These are phyloP conservation scores for Zaprionus inermis DNA, from an alignment of 1,140 invertebrate genomes.

Conservation along the genomic window DNA sequence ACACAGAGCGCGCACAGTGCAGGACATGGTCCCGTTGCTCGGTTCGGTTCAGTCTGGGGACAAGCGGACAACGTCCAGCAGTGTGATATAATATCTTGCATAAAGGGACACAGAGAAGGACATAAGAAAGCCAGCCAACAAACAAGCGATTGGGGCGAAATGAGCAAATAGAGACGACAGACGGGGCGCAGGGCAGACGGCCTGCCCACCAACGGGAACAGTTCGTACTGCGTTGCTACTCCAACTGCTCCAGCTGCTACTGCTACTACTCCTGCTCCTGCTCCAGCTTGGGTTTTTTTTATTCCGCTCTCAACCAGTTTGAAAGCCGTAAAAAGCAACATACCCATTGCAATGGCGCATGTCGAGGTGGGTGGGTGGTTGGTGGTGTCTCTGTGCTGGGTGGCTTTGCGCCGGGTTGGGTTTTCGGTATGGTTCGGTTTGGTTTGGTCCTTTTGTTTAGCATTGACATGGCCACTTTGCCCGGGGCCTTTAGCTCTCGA, in stretches of 20 bases:
- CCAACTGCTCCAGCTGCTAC: neutral
- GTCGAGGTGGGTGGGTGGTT: conserved; percentile 31
- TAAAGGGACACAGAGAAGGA: conserved; percentile 72
- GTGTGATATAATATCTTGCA: conserved; percentile 80
- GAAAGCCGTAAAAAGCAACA: conserved; percentile 68
- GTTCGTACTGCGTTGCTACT: conserved; percentile 2
- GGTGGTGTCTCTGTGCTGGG: neutral
- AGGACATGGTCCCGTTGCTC: conserved; percentile 28
- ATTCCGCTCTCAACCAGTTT: conserved; percentile 16
- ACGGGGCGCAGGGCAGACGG: neutral
- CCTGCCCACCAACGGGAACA: conserved; percentile 16
- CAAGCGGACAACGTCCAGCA: conserved; percentile 64
- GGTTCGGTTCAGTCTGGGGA: conserved; percentile 4
- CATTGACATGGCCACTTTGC: conserved; percentile 83
- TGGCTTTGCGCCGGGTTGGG: neutral
- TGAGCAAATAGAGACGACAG: conserved; percentile 58
- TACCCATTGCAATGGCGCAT: conserved; percentile 45
- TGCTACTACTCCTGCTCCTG: neutral
- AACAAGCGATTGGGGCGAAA: conserved; percentile 76
- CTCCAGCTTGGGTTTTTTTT: conserved; percentile 13
- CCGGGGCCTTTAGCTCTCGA: conserved; percentile 69
- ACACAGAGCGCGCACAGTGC: conserved; percentile 47
- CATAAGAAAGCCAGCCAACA: conserved; percentile 79
- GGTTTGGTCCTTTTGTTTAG: conserved; percentile 74
- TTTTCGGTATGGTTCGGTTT: conserved; percentile 14